Evolutionary conservation across 2,888 invertebrate genomes (phyloP).

Genomic region (Cyrtodaria siliqua): DNA sequence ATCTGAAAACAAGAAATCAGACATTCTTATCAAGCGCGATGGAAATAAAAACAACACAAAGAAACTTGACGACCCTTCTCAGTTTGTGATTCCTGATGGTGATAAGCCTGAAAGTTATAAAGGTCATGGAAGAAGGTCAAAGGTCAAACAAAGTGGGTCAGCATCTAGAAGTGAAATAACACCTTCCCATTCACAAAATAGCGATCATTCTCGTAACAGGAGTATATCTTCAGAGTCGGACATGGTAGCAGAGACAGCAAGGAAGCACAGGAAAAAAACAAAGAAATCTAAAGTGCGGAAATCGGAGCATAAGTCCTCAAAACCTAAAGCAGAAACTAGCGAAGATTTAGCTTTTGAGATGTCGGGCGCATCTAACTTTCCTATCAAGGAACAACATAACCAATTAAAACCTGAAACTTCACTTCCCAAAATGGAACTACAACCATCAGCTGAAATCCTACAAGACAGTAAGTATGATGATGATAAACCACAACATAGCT

Average conservation of each 20-base stretch:
- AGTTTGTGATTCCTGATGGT: conserved; percentile 6
- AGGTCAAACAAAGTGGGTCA: neutral
- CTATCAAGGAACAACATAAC: neutral
- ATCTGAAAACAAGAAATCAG: neutral
- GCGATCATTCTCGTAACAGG: neutral
- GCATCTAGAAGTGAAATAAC: too few species aligned
- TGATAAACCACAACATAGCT: neutral
- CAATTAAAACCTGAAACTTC: too few species aligned
- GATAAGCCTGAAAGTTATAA: neutral
- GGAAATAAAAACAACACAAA: neutral
- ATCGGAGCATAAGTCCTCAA: neutral
- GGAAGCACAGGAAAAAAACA: neutral
- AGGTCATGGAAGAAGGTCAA: neutral
- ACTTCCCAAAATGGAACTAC: too few species aligned
- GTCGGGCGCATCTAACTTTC: neutral
- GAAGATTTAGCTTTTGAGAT: neutral
- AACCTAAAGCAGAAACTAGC: neutral
- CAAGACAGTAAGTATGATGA: too few species aligned
- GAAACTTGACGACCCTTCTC: neutral
- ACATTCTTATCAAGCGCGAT: neutral
- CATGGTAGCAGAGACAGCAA: neutral
- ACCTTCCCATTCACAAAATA: neutral
- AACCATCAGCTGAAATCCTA: too few species aligned
- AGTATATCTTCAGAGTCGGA: conserved; percentile 3
- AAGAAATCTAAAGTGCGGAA: neutral